Percentiles rank a stretch among this genome's conserved stretches.
phyloP scores from a whole-genome alignment of 1,140 invertebrate genomes.

The Lamellibrachia luymesi region DNA sequence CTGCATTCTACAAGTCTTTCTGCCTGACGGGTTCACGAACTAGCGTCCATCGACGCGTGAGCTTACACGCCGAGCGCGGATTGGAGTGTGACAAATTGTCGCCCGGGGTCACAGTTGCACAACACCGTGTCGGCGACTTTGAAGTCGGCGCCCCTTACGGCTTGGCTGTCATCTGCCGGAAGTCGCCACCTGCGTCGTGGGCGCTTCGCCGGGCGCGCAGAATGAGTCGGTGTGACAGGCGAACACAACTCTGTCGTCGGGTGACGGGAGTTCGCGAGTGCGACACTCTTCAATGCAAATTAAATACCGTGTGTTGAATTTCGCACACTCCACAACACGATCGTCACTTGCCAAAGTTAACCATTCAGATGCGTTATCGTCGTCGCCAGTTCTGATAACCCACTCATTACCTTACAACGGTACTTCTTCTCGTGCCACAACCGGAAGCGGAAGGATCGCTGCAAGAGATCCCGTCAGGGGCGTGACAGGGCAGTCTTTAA shows the following conservation, averaged over 20 bases:
- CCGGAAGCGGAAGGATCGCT: neutral
- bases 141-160: constrained; percentile 2
- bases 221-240: neutral
- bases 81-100: neutral
- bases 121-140: neutral
- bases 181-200: neutral
- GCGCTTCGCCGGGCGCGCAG: neutral
- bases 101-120: neutral
- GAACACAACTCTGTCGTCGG: neutral
- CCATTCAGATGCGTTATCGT: neutral
- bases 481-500: neutral
- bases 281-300: neutral
- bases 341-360: too few relatives aligned
- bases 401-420: neutral
- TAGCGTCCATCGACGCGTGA: neutral
- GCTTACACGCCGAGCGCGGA: neutral
- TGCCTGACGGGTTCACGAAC: neutral
- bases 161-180: neutral
- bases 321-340: neutral
- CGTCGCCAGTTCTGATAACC: neutral
- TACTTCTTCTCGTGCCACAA: neutral
- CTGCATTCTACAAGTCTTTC: neutral
- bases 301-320: neutral
- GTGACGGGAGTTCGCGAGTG: neutral
- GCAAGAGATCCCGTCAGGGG: neutral